These are phyloP conservation scores for Neopelma chrysocephalum DNA, from an alignment of 2,797 vertebrate genomes.

Conservation along the genomic window DNA sequence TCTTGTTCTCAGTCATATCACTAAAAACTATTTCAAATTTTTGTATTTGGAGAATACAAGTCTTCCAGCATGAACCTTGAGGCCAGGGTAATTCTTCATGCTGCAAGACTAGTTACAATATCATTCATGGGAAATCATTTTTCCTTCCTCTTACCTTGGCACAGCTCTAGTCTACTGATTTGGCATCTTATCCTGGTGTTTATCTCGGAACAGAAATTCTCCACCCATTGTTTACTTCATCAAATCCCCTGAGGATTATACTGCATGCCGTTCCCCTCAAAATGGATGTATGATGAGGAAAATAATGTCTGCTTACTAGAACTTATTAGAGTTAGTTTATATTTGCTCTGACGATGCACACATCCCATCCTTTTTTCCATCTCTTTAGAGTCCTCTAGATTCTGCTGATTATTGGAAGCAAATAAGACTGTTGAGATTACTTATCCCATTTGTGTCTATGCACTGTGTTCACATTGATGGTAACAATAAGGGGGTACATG, in stretches of 20 bases:
- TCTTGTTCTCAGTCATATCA: not conserved
- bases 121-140: not conserved
- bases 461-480: not conserved
- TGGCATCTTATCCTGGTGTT: not conserved
- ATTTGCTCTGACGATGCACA: not conserved
- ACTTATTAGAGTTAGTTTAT: not conserved
- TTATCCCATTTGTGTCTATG: not conserved
- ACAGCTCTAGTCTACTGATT: not conserved
- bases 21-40: not conserved
- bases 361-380: not conserved
- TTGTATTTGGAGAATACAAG: not conserved
- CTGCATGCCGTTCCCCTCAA: not conserved
- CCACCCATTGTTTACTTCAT: not conserved
- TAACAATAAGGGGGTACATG: fast-evolving
- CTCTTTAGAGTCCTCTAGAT: not conserved
- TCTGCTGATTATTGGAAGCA: not conserved
- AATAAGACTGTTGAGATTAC: not conserved
- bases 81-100: not conserved
- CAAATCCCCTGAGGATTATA: not conserved
- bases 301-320: not conserved
- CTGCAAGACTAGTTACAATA: not conserved
- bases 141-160: not conserved
- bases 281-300: not conserved
- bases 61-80: not conserved
- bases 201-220: not conserved